A percentile compares a stretch with the other conserved stretches of the same genome.
These are phyloP conservation scores for Mimas tiliae DNA, from an alignment of 2,888 invertebrate genomes.

Conservation along the genomic window DNA sequence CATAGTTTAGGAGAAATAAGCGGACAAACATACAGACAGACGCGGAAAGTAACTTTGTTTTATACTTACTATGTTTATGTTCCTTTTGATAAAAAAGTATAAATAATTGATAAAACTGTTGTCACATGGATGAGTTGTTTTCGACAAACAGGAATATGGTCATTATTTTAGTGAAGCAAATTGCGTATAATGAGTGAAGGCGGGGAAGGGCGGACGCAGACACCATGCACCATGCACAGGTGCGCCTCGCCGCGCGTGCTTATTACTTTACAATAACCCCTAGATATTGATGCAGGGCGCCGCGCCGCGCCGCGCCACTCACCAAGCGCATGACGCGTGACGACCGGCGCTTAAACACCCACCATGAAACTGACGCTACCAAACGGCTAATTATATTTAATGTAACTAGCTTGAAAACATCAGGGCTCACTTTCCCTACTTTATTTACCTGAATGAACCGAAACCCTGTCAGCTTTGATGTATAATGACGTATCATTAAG, in stretches of 20 bases:
- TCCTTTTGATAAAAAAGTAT: too few relatives aligned
- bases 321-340: constrained; percentile 28
- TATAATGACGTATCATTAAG: constrained; percentile 26
- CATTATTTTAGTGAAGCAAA: constrained; percentile 70
- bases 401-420: constrained; percentile 56
- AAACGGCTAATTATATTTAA: constrained; percentile 60
- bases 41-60: too few relatives aligned
- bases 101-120: too few relatives aligned
- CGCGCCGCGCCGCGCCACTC: too few relatives aligned
- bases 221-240: constrained; percentile 65
- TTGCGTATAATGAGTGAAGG: constrained; percentile 75
- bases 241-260: constrained; percentile 69
- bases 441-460: constrained; percentile 43
- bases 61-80: too few relatives aligned
- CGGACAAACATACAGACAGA: too few relatives aligned
- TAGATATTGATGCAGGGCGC: background rate
- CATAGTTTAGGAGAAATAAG: too few relatives aligned
- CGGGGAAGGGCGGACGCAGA: constrained; percentile 56
- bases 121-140: constrained; percentile 52
- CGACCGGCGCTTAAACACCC: constrained; percentile 36
- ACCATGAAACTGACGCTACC: constrained; percentile 47
- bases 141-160: constrained; percentile 72
- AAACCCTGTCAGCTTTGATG: constrained; percentile 44
- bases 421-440: constrained; percentile 46
- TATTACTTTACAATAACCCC: constrained; percentile 38